Conservation (phyloP, 2,888 invertebrate genomes). For the Endotricha flammealis region DNA sequence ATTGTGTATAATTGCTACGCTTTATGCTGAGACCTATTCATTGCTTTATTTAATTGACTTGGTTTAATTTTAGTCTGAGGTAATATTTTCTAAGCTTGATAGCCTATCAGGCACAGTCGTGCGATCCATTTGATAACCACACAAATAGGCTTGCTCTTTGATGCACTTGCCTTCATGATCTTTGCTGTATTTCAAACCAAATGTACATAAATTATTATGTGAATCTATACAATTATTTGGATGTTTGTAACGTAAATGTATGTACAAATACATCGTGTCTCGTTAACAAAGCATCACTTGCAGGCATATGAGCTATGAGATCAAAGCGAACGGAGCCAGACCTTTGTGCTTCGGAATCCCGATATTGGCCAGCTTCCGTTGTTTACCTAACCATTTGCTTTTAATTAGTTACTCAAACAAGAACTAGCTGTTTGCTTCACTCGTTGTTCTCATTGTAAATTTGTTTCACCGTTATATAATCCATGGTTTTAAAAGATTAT, state of each 20-base stretch:
- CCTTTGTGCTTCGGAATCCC: slow-evolving; percentile 67
- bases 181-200: too few species aligned
- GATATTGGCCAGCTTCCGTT: slow-evolving; percentile 64
- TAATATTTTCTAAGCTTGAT: too few species aligned
- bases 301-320: slow-evolving; percentile 25
- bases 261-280: slow-evolving; percentile 7
- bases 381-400: slow-evolving; percentile 62
- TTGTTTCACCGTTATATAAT: too few species aligned
- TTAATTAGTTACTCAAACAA: slow-evolving; percentile 72
- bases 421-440: too few species aligned
- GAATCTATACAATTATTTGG: too few species aligned
- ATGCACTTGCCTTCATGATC: too few species aligned
- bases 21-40: slow-evolving; percentile 5
- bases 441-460: too few species aligned
- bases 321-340: slow-evolving; percentile 55
- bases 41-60: slow-evolving; percentile 10
- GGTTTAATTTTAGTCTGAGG: slow-evolving; percentile 3
- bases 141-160: too few species aligned
- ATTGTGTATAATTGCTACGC: slow-evolving; percentile 11
- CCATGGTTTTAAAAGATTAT: too few species aligned
- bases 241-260: neutral
- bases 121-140: too few species aligned
- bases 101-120: too few species aligned
- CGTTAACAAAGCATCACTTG: slow-evolving; percentile 7
- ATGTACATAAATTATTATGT: too few species aligned